These are phyloP conservation scores for Ephydatia muelleri DNA, from an alignment of 37 sponge, comb jelly and placozoan species.

Conservation along the genomic window DNA sequence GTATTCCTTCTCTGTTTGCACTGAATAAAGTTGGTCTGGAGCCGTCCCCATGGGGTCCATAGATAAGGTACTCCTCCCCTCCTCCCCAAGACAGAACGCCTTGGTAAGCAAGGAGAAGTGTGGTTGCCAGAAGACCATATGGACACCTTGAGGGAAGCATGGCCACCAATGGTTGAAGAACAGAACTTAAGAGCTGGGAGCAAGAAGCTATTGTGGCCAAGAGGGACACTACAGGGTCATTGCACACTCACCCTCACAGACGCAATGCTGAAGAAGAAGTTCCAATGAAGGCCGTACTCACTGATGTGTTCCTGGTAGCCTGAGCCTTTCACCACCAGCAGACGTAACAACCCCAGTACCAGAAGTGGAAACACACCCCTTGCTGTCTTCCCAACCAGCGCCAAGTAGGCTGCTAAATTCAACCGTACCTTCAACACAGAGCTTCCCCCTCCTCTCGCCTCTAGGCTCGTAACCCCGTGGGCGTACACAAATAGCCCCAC, in stretches of 20 bases:
- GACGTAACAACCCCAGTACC: slow-evolving; percentile 75
- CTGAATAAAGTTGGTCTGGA: slow-evolving; percentile 62
- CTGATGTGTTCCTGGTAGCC: slow-evolving; percentile 84
- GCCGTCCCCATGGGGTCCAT: slow-evolving; percentile 68
- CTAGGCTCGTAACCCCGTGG: slow-evolving; percentile 81
- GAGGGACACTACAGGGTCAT: background rate
- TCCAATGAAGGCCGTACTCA: slow-evolving; percentile 99
- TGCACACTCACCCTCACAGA: slow-evolving; percentile 63
- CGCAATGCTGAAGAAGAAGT: slow-evolving; percentile 99
- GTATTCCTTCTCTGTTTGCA: slow-evolving; percentile 93
- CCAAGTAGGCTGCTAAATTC: slow-evolving; percentile 10
- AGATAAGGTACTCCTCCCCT: slow-evolving; percentile 59
- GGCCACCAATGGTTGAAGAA: slow-evolving; percentile 41
- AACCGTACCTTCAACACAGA: background rate
- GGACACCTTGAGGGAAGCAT: slow-evolving; percentile 2
- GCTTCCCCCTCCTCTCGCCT: slow-evolving; percentile 45
- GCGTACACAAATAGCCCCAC: slow-evolving; percentile 87
- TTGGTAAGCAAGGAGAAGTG: slow-evolving; percentile 63
- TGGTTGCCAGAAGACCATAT: slow-evolving; percentile 25
- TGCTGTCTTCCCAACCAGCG: slow-evolving; percentile 15
- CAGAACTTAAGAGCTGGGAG: slow-evolving; percentile 46
- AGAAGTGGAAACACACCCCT: slow-evolving; percentile 55
- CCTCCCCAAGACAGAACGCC: slow-evolving; percentile 42
- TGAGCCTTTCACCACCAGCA: slow-evolving; percentile 53
- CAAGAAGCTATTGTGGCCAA: background rate